Evolutionary conservation across 2,888 invertebrate genomes (phyloP), one percentile per base, ranked within the genome.

Genomic region (Metacarcinus magister): DNA sequence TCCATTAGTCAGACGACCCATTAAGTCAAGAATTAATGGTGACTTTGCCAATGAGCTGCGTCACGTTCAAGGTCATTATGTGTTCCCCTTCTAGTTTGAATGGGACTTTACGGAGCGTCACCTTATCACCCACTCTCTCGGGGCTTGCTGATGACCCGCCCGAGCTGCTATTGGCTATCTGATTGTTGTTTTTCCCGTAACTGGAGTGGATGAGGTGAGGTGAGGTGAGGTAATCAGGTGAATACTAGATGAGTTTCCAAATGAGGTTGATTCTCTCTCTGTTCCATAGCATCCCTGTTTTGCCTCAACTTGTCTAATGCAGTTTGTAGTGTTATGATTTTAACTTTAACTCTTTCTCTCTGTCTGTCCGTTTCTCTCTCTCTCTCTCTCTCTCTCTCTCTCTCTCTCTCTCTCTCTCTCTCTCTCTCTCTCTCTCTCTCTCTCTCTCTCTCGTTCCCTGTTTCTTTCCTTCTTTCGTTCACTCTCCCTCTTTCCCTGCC

Each of bases 391-490:
- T 67, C 67, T 67, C 19, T 67, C n/a, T 67, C 19, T 67, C n/a
- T 67, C 19, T 67, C 67, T 67, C 4, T 67, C 67, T 67, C 19
- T n/a, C n/a, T 67, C 60, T 67, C 13, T 19, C 19, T 67, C 19
- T 67, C 19, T 67, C 19, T 19, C 19, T 67, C 60, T 67, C 60
- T 67, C 60, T 67, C 60, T 67, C 60, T 67, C 60, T 67, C 60
- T 67, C 60, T 67, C 60, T 67, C 60, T 67, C 60, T 67, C 60
- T 67, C 67, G 23, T n/a, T 67, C 67, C n/a, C 67, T 67, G n/a
- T 67, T n/a, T 67, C 67, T n/a, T n/a, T 67, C 67, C n/a, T n/a
- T 67, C 67, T 67, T n/a, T 67, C 67, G 23, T n/a, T 67, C 67
- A 3, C 67, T 67, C 67, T n/a, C 67, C n/a, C 67, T 67, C 67